A percentile compares a stretch with the other conserved stretches of the same genome.
These are phyloP conservation scores for Baronia brevicornis DNA, from an alignment of 2,888 invertebrate species.

Conservation along the genomic window DNA sequence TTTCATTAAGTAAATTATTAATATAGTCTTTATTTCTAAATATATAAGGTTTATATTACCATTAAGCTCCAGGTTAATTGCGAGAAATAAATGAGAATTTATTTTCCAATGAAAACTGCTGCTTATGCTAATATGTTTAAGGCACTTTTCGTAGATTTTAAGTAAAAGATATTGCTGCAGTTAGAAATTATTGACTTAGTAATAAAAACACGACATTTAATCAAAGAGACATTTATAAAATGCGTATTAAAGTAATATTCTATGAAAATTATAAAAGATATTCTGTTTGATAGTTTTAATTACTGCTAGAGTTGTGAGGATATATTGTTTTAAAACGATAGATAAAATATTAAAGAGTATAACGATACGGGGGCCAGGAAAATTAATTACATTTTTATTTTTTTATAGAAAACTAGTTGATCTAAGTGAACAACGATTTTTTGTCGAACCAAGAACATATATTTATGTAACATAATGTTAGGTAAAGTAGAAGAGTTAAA, in stretches of 20 bases:
- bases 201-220: slow-evolving; percentile 6
- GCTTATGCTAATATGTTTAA: neutral
- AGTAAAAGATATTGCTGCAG: neutral
- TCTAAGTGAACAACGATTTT: no score
- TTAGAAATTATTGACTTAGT: slow-evolving; percentile 9
- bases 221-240: slow-evolving; percentile 4
- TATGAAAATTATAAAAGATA: neutral
- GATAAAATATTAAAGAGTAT: no score
- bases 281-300: neutral
- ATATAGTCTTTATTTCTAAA: neutral
- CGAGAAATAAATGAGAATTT: neutral
- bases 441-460: no score
- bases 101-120: slow-evolving; percentile 1
- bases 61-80: neutral
- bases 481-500: no score
- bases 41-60: neutral
- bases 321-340: no score
- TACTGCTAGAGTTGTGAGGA: no score
- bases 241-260: neutral
- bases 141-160: neutral
- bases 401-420: no score
- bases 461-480: no score
- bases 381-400: no score
- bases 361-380: no score
- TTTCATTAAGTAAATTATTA: neutral